Percentiles rank a stretch among this genome's conserved stretches.
Evolutionary conservation across 2,888 invertebrate species (phyloP).

Genomic region (Chouioia cunea): DNA sequence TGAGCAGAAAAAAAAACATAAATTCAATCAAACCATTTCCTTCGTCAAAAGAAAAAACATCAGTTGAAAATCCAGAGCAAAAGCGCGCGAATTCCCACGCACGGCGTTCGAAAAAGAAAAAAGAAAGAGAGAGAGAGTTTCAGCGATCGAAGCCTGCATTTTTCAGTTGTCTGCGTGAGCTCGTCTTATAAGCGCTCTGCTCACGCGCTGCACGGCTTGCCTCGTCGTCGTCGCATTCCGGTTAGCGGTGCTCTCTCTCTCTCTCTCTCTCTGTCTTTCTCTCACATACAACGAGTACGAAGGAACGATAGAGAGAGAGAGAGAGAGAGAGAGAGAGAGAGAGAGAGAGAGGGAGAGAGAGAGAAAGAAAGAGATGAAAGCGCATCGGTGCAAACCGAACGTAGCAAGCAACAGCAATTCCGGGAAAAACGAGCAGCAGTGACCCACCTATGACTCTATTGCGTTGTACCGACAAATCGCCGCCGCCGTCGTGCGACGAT

Average conservation of each 20-base stretch:
- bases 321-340: neutral
- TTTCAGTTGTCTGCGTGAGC: neutral
- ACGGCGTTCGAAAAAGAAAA: no score
- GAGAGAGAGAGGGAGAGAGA: neutral
- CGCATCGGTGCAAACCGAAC: constrained; percentile 9
- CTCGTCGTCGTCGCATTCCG: constrained; percentile 26
- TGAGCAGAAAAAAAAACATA: no score
- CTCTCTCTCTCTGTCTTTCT: neutral
- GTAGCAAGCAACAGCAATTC: neutral
- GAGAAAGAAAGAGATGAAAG: neutral
- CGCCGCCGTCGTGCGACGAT: no score
- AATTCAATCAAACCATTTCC: no score
- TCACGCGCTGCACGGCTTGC: no score
- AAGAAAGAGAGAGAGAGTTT: no score
- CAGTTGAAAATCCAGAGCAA: no score
- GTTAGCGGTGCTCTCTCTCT: constrained; percentile 33
- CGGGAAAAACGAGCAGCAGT: constrained; percentile 5
- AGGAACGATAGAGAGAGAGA: neutral
- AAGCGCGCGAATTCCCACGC: no score
- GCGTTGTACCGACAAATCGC: no score
- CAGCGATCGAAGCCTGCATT: neutral
- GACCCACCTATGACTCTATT: constrained; percentile 23
- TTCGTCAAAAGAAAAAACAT: no score
- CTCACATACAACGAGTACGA: neutral
- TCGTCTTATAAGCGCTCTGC: constrained; percentile 9